These are phyloP conservation scores for Temnothorax unifasciatus DNA, from an alignment of 2,888 invertebrate species.

Conservation along the genomic window DNA sequence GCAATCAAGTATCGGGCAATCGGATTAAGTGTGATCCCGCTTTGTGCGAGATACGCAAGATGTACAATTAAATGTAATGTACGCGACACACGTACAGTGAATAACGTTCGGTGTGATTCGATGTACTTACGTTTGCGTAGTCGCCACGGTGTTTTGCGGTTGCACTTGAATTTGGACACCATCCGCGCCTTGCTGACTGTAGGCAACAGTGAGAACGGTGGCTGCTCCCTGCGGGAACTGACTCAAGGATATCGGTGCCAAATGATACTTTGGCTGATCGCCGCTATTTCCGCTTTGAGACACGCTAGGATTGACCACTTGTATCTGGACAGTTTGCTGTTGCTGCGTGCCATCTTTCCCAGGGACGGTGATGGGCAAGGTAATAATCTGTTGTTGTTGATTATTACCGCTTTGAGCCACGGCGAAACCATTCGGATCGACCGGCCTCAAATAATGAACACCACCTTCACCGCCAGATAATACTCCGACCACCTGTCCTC, in stretches of 20 bases:
- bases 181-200: conserved; percentile 89
- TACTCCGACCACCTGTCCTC: conserved; percentile 91
- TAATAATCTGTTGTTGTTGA: conserved; percentile 90
- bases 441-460: conserved; percentile 91
- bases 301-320: conserved; percentile 89
- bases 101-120: too few relatives aligned
- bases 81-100: not conserved
- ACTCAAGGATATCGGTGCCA: conserved; percentile 92
- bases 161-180: conserved; percentile 86
- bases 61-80: not conserved
- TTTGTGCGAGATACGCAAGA: not conserved
- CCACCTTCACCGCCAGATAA: conserved; percentile 91
- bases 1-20: not conserved
- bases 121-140: conserved; percentile 84
- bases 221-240: conserved; percentile 91
- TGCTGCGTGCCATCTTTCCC: conserved; percentile 92
- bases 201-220: conserved; percentile 92
- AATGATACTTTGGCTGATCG: conserved; percentile 91
- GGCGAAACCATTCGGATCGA: conserved; percentile 87
- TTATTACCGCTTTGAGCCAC: conserved; percentile 84
- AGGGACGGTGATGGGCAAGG: conserved; percentile 93
- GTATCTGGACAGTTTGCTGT: conserved; percentile 92
- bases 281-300: conserved; percentile 86
- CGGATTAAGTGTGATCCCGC: not conserved
- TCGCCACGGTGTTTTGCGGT: conserved; percentile 85